Base-by-base conservation (phyloP, 2,888 invertebrate genomes). In the Agapostemon virescens region DNA sequence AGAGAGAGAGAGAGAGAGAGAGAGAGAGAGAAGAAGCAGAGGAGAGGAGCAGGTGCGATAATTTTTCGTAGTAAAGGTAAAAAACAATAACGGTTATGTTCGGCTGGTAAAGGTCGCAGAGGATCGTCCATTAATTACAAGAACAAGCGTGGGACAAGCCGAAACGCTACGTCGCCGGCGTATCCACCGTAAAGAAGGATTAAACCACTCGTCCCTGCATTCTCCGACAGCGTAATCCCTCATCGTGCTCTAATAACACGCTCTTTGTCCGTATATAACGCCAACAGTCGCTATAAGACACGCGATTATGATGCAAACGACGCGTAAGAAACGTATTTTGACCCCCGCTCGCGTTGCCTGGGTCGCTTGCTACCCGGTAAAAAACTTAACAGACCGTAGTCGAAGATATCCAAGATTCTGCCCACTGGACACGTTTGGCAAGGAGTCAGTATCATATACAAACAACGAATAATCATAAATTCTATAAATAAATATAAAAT, bases 211-310 rank as follows among this genome's bases (percentile, higher is more conserved):
- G 69, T 38, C 45, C 49, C 71, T 20, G 36, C 36, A 13, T 23
- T 36, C 64, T 64, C 13, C 13, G 72, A 77, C 78, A 72, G 72
- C 55, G 71, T 64, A 68, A 79, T 77, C 78, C 68, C 68, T 77
- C 78, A 78, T 79, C 72, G 78, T 20, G 68, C 71, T 64, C 78
- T 77, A 77, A 77, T 79, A 77, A 79, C 78, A 79, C 63, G 78
- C 64, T 72, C 68, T 40, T 72, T 72, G 68, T 38, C 23, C 63
- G 78, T 69, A 63, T 36, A 36, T n/a, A 64, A 72, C 63, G n/a
- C 52, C 67, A 69, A 17, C 23, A 23, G 42, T 17, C 38, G 15
- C 52, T n/a, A 63, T 63, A 63, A 36, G 33, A 45, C 69, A 38
- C 36, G 70, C 70, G 67, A 76, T 79, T 75, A 76, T 49, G 40